These are phyloP conservation scores for Clitarchus hookeri DNA, from an alignment of 2,888 invertebrate genomes.

Conservation along the genomic window DNA sequence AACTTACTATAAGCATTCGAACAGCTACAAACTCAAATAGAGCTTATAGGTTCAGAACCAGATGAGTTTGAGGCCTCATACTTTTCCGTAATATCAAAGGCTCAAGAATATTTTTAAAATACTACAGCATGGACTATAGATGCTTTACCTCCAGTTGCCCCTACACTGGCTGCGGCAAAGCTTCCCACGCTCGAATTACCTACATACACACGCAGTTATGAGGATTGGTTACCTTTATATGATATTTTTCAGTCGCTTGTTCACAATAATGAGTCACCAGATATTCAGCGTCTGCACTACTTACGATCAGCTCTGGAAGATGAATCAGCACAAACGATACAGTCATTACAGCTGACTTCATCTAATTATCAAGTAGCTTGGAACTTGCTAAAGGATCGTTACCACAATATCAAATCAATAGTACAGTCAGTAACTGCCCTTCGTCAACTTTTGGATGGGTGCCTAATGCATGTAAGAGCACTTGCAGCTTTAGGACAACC, in stretches of 20 bases:
- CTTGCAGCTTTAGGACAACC: neutral
- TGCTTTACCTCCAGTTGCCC: neutral
- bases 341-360: neutral
- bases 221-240: neutral
- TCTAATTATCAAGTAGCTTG: neutral
- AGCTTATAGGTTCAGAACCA: neutral
- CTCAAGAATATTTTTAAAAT: neutral
- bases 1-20: neutral
- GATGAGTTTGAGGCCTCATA: neutral
- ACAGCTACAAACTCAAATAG: neutral
- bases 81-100: neutral
- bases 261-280: neutral
- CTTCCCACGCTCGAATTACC: neutral
- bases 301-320: neutral
- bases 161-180: neutral
- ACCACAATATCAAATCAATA: neutral
- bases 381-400: neutral
- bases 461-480: neutral
- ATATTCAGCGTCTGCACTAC: neutral
- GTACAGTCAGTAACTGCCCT: neutral
- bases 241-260: neutral
- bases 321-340: neutral
- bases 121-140: neutral
- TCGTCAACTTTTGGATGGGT: neutral
- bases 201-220: neutral